Conservation (phyloP, 2,113 vertebrate species). For the Eulemur rufifrons region DNA sequence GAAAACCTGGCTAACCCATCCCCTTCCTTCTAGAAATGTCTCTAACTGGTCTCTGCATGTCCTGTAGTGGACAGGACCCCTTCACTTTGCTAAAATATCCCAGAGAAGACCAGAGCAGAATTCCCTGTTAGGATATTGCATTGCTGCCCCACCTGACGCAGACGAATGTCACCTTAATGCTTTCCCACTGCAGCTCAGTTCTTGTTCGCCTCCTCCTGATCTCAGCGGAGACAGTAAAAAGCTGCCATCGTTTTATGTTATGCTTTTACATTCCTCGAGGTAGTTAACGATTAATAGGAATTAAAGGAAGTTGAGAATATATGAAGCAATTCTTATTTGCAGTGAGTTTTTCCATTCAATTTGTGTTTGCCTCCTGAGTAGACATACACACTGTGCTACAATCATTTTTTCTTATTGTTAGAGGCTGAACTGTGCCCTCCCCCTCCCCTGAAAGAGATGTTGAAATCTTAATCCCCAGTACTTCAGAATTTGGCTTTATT, state of each 20-base stretch:
- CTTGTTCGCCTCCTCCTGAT: neutral
- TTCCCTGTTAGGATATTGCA: neutral
- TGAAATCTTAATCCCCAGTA: neutral
- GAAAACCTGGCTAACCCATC: neutral
- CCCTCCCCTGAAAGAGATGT: neutral
- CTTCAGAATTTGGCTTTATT: neutral
- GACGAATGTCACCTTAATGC: fast-evolving
- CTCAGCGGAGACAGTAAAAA: neutral
- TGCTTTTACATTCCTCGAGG: neutral
- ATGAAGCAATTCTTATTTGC: neutral
- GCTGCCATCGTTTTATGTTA: neutral
- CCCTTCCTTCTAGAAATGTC: neutral
- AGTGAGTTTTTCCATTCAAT: neutral
- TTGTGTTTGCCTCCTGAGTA: neutral
- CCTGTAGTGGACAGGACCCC: neutral
- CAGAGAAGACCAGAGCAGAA: neutral
- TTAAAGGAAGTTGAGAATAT: neutral
- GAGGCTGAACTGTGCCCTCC: neutral
- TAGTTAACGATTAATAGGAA: neutral
- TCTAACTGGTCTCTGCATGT: neutral
- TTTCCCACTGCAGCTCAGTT: neutral
- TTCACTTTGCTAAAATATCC: neutral
- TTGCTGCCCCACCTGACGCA: neutral
- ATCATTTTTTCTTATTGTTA: neutral
- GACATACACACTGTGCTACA: neutral